Evolutionary conservation across 2,888 invertebrate species (phyloP), one percentile per base, ranked within the genome.

Genomic region (Octodonta nipae): DNA sequence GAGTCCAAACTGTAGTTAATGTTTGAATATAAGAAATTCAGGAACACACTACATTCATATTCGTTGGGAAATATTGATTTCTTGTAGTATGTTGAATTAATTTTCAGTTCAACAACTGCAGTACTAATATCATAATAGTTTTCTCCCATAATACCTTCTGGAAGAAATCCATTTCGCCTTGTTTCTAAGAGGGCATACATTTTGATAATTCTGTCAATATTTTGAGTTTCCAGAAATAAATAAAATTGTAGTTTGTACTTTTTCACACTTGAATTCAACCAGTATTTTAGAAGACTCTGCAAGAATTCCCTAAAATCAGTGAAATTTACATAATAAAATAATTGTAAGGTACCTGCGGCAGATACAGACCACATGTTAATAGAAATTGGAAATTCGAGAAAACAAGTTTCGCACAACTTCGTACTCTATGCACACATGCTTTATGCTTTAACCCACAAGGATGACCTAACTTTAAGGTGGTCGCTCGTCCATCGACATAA

Each of bases 221-320:
- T 30, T 35, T 42, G 34, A 6, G 28, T 15, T 35, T 11, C 34
- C 10, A 45, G 12, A 37, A 46, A 47, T n/a, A 5, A n/a, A 36
- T 47, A 49, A 29, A 51, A 46, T 7, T 46, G 31, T 11, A 26
- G 11, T 39, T 36, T 36, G 32, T 50, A 52, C 12, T 28, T 25
- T 30, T 30, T 36, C 2, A 50, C 36, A 29, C 36, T 47, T 4
- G 32, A 27, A 6, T 49, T 49, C 29, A 52, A 47, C 49, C 49
- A 51, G 28, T 49, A 51, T 37, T 52, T 52, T 13, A 49, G 15
- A 8, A 51, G 38, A 26, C 51, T 50, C 34, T 52, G 49, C 28
- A 41, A 47, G 41, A 48, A 50, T 35, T 51, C 52, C 5, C 52
- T 52, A 36, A 40, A 50, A 50, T n/a, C n/a, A n/a, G n/a, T n/a